Percentiles rank a stretch among this genome's conserved stretches.
Conservation (phyloP, 2,797 vertebrate species). For the Knipowitschia caucasica region DNA sequence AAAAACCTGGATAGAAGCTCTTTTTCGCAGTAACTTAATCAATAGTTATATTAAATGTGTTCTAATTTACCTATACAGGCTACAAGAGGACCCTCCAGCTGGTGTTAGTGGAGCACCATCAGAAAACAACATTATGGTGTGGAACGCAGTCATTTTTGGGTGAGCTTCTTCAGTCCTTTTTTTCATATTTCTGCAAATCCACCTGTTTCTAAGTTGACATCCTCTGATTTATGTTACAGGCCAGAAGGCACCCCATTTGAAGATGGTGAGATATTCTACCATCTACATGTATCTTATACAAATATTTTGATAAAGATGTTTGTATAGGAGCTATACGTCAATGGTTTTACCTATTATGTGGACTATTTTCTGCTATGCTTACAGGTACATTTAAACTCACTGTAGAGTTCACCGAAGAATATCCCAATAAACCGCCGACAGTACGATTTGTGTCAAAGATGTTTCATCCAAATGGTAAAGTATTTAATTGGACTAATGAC, state of each 20-base stretch:
- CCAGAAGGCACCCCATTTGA: slow-evolving; percentile 98
- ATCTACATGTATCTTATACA: not conserved
- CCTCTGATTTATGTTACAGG: slow-evolving; percentile 58
- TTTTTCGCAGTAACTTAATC: no score
- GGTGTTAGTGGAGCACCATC: slow-evolving; percentile 95
- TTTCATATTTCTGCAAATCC: not conserved
- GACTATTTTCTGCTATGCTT: not conserved
- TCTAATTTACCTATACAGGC: slow-evolving; percentile 65
- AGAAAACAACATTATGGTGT: slow-evolving; percentile 98
- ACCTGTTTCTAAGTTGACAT: not conserved
- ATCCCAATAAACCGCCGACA: slow-evolving; percentile 97
- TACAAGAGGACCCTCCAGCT: slow-evolving; percentile 96
- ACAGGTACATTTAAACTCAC: slow-evolving; percentile 98
- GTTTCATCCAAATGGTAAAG: slow-evolving; percentile 98
- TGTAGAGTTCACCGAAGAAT: slow-evolving; percentile 99
- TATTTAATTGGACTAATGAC: not conserved
- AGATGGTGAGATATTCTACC: slow-evolving; percentile 86
- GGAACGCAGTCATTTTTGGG: slow-evolving; percentile 99
- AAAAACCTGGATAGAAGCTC: not conserved
- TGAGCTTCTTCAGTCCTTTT: slow-evolving; percentile 70
- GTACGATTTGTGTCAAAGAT: slow-evolving; percentile 99
- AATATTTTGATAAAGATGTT: not conserved
- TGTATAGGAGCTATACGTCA: no score
- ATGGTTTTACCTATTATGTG: not conserved
- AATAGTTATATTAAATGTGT: no score